phyloP scores from a whole-genome alignment of 2,113 vertebrate genomes.

The Corythoichthys intestinalis region DNA sequence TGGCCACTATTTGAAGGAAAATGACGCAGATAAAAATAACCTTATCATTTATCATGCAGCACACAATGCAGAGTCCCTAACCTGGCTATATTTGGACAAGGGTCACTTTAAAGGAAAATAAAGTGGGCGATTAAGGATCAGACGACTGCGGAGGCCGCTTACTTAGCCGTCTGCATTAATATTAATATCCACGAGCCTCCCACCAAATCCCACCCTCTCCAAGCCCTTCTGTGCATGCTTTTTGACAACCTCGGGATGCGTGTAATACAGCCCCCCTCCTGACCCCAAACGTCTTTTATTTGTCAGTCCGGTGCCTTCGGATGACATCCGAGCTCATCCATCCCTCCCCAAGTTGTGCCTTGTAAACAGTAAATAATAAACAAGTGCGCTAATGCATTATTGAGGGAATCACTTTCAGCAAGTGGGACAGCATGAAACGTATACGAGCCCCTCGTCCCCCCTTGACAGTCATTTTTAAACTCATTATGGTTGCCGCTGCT shows the following conservation, averaged over 20 bases:
- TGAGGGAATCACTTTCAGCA: constrained; percentile 75
- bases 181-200: constrained; percentile 29
- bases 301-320: constrained; percentile 68
- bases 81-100: constrained; percentile 13
- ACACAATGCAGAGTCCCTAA: background rate
- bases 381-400: constrained; percentile 75
- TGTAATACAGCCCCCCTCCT: constrained; percentile 60
- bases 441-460: background rate
- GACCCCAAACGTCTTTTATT: constrained; percentile 71
- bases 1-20: background rate
- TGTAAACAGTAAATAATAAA: constrained; percentile 80
- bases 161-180: constrained; percentile 54
- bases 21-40: background rate
- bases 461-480: constrained; percentile 42
- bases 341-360: constrained; percentile 39
- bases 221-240: constrained; percentile 39
- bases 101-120: constrained; percentile 15
- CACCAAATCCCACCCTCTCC: constrained; percentile 15
- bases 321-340: constrained; percentile 39
- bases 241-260: constrained; percentile 65
- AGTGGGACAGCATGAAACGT: constrained; percentile 69
- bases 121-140: constrained; percentile 20
- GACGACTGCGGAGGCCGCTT: constrained; percentile 25
- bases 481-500: constrained; percentile 45
- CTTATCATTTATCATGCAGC: background rate